phyloP scores from a whole-genome alignment of 2,113 vertebrate species.

The Chaetodon auriga region DNA sequence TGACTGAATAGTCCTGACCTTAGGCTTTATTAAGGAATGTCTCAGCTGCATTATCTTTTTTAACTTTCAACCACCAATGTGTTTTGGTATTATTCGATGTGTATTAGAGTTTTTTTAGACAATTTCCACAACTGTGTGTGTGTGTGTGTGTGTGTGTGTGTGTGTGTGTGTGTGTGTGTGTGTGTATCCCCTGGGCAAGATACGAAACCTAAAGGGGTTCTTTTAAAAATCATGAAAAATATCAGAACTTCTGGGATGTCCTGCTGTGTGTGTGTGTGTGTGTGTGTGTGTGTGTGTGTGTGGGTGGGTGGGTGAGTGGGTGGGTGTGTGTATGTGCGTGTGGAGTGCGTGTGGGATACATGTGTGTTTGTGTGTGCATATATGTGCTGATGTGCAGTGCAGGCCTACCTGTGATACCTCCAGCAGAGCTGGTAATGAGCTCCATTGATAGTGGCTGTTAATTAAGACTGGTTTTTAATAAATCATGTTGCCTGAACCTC shows the following conservation, averaged over 20 bases:
- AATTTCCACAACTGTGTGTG: too few relatives aligned
- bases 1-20: too few relatives aligned
- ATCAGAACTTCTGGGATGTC: constrained; percentile 31
- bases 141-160: too few relatives aligned
- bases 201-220: constrained; percentile 29
- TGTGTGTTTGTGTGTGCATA: constrained; percentile 4
- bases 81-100: too few relatives aligned
- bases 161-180: too few relatives aligned
- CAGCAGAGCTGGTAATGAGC: constrained; percentile 73
- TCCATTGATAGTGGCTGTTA: constrained; percentile 74
- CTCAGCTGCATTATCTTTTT: too few relatives aligned
- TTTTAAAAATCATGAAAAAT: constrained; percentile 52
- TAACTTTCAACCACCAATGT: too few relatives aligned
- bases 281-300: not conserved
- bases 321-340: not conserved
- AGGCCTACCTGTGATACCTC: constrained; percentile 64
- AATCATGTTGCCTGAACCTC: constrained; percentile 73
- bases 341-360: not conserved
- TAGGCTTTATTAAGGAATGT: too few relatives aligned
- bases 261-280: constrained; percentile 8
- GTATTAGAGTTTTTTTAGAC: too few relatives aligned
- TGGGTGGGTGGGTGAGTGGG: not conserved
- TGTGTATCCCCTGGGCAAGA: constrained; percentile 23
- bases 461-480: constrained; percentile 79
- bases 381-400: not conserved